Conservation (phyloP, 2,113 vertebrate species). For the Bujurquina vittata region DNA sequence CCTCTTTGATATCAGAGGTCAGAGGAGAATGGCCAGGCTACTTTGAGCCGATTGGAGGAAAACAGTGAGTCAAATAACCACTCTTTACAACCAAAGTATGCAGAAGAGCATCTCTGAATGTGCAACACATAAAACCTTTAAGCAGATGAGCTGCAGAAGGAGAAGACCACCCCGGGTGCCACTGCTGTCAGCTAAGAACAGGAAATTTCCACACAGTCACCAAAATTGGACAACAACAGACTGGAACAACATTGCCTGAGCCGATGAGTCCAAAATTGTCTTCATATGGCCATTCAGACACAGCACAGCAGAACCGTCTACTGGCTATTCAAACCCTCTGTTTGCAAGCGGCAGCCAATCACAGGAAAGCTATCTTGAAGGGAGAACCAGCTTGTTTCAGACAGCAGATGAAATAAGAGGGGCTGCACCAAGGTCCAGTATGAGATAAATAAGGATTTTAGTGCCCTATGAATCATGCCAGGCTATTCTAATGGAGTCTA, state of each 20-base stretch:
- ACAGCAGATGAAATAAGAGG: not conserved
- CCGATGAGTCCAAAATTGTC: not conserved
- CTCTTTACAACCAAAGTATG: not conserved
- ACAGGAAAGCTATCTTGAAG: not conserved
- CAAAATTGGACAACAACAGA: not conserved
- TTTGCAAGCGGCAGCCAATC: not conserved
- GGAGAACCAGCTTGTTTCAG: not conserved
- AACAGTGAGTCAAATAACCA: not conserved
- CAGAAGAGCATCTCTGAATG: not conserved
- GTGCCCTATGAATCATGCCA: not conserved
- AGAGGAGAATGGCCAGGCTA: not conserved
- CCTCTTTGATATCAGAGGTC: not conserved
- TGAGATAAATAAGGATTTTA: not conserved
- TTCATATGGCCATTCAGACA: not conserved
- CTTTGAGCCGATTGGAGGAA: not conserved
- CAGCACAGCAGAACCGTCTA: too few species aligned
- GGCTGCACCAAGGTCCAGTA: not conserved
- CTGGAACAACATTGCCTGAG: not conserved
- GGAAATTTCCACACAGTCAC: not conserved
- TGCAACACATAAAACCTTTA: not conserved
- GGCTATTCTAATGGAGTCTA: not conserved
- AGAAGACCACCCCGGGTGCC: too few species aligned
- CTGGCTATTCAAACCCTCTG: not conserved
- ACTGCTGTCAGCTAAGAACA: too few species aligned
- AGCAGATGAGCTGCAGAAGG: too few species aligned